Percentiles rank a stretch among this genome's conserved stretches.
phyloP scores from a whole-genome alignment of 2,113 vertebrate genomes.

The Scophthalmus maximus region DNA sequence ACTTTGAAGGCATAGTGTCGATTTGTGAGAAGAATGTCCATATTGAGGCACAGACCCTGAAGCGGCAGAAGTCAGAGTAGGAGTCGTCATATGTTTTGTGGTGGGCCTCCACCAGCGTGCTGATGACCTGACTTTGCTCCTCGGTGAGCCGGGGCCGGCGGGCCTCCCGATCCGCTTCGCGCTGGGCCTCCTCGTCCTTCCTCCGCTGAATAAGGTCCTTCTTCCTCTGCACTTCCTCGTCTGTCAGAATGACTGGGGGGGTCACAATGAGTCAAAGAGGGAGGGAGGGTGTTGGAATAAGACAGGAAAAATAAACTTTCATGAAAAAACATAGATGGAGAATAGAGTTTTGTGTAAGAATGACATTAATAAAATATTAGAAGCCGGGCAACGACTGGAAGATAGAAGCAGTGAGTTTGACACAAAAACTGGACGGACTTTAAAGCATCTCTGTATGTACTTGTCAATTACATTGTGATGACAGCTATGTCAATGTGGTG shows the following conservation, averaged over 20 bases:
- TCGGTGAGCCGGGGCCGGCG: constrained; percentile 89
- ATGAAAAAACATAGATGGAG: not conserved
- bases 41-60: constrained; percentile 84
- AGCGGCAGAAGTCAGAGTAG: constrained; percentile 91
- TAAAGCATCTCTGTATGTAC: constrained; percentile 20
- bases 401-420: not conserved
- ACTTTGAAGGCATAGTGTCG: not conserved
- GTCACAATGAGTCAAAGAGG: constrained; percentile 18
- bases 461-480: constrained; percentile 39
- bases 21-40: not conserved
- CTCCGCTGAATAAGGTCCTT: constrained; percentile 93
- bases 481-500: constrained; percentile 52
- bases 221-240: constrained; percentile 97
- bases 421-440: not conserved
- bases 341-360: not conserved
- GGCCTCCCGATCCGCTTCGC: constrained; percentile 90
- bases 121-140: constrained; percentile 90
- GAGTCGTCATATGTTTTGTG: constrained; percentile 95
- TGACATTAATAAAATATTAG: not conserved
- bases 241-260: constrained; percentile 90
- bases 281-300: constrained; percentile 11
- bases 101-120: constrained; percentile 91
- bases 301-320: not conserved
- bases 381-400: not conserved
- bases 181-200: constrained; percentile 95